Base-by-base conservation (phyloP, 1,140 invertebrate species). In the Homarus americanus region DNA sequence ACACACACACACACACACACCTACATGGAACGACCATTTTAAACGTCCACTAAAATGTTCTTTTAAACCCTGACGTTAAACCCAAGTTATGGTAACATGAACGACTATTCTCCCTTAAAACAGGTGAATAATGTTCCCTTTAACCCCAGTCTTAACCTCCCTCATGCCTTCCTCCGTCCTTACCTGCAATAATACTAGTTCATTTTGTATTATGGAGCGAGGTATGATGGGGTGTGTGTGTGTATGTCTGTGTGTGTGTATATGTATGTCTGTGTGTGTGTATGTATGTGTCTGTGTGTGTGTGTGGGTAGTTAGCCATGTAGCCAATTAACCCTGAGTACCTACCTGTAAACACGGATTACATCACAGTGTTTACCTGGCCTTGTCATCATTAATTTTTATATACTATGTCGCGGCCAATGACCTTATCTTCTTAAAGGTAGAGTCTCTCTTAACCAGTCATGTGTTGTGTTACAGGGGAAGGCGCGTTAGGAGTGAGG, bases 401-500 rank as follows among this genome's bases (percentile, higher is more conserved):
- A 12, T 20, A 44, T 28, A 1, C 20, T 10, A 79, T 17, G 10
- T 44, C 9, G 38, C n/a, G 10, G 10, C 5, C 10, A 9, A 10
- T 79, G 15, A 12, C 17, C 15, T 44, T 28, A 41, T 49, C 41
- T n/a, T 24, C 38, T 20, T n/a, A 38, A 28, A 4, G 2, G n/a
- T 44, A 53, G 1, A 10, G 10, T 24, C 10, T 34, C 10, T 28
- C 2, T 44, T 72, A 40, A 53, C 58, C 93, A 49, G 5, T 49
- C 12, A 12, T 93, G 93, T 93, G 94, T 91, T 88, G 93, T 93
- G 85, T 96, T 96, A 63, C 95, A 97, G 96, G 96, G 93, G 97
- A 97, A 94, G 96, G 97, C 92, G 96, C 96, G 83, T 97, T 97
- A 93, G 95, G 97, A 91, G 82, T 92, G 84, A 73, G 88, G 79